Base-by-base conservation (phyloP, 2,113 vertebrate genomes). In the Nerophis ophidion region DNA sequence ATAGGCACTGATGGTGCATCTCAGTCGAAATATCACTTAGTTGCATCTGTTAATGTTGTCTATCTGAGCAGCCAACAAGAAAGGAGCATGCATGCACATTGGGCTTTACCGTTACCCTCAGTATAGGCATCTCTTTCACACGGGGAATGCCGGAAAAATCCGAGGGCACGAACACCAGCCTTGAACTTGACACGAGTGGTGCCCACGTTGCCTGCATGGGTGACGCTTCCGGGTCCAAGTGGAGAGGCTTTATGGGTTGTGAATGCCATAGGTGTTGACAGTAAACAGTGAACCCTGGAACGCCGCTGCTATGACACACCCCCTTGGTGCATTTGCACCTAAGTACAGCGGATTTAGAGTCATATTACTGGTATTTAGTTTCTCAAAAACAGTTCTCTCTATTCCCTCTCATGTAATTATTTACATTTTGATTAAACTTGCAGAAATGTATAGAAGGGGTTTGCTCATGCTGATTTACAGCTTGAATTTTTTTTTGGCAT, bases 101-200 rank as follows among this genome's bases (percentile, higher is more conserved):
- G 38, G 53, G 71, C 66, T 74, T 69, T 75, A 77, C 0, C 12
- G 57, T 77, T 79, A 81, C 52, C 51, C 47, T 60, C 51, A 9
- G 49, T 44, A 26, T 26, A 63, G 81, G 70, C 65, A 76, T 84
- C 66, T 75, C 64, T 70, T 79, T 73, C 51, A 51, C 64, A 6
- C 40, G 46, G 46, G 68, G 70, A 84, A 87, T 79, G 71, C 57
- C 14, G 17, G 53, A 76, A 83, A 89, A 83, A 89, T 77, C 63
- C 69, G 33, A 77, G 66, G 74, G 48, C 73, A 75, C 49, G 70
- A 76, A 80, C 80, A 71, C 71, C 61, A 33, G 6, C 62, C 70
- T 76, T 83, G 75, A 85, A 83, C 72, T 60, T 85, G 80, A 78
- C 83, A 80, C 48, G 74, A 85, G 70, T 17, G 55, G 63, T 63